Evolutionary conservation across 2,888 invertebrate species (phyloP), one percentile per base, ranked within the genome.

Genomic region (Caenorhabditis becei): DNA sequence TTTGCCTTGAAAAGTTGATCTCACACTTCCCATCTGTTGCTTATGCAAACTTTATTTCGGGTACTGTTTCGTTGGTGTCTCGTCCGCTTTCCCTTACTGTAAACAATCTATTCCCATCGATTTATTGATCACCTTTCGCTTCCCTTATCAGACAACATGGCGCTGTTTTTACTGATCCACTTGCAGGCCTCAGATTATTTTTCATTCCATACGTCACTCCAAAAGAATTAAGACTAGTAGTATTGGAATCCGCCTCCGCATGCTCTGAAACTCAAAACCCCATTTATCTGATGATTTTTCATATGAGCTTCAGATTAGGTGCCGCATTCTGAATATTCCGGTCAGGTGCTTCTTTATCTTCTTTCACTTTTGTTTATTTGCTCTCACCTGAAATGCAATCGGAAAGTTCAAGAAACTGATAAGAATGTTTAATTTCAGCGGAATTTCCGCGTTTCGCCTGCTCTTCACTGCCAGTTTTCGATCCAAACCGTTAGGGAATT

Each of bases 401-500:
- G 41, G 41, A 41, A 41, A 41, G 41, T 41, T 41, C 41, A 41
- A 41, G 41, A 41, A 41, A 41, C 14, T 10, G 41, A 41, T 41
- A 41, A 41, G 41, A 41, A 3, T 41, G 41, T 41, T 41, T 41
- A 41, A 14, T 41, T 11, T 41, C 41, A 41, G 41, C 41, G 41
- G 41, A 41, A 41, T 41, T 41, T 41, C 41, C 41, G 41, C 14
- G 41, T 41, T 41, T 41, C 16, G 14, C 54, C 28, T 14, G 16
- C 26, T 54, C 54, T 54, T 23, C 14, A 10, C 54, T 54, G 54
- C n/a, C 58, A 58, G 20, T 35, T 58, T 58, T 51, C 35, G 49
- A 69, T 37, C 47, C 47, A 70, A 47, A 47, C 28, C 47, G 35
- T 20, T 58, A 56, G 28, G 26, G 54, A 26, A 23, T 23, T n/a